Conservation (phyloP, 2,888 invertebrate species). For the Tipula confusa region DNA sequence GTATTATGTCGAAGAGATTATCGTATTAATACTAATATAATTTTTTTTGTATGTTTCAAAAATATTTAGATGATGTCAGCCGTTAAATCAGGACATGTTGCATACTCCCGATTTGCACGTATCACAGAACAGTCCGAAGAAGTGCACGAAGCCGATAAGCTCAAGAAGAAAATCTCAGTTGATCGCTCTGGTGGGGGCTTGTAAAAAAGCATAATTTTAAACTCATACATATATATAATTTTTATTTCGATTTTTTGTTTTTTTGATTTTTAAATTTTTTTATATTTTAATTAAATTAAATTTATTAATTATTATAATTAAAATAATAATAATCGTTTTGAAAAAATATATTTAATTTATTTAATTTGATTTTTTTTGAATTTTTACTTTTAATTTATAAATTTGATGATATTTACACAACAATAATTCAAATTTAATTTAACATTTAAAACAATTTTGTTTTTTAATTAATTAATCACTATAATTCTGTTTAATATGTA, state of each 20-base stretch:
- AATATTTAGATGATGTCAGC: slow-evolving; percentile 96
- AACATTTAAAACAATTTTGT: no score
- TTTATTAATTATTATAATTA: neutral
- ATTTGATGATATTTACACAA: neutral
- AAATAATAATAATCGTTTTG: neutral
- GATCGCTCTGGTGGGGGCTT: slow-evolving; percentile 95
- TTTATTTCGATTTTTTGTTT: neutral
- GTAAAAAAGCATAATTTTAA: slow-evolving; percentile 51
- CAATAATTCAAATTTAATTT: neutral
- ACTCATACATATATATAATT: neutral
- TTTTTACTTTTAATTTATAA: neutral
- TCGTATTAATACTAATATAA: neutral
- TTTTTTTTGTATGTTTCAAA: slow-evolving; percentile 29
- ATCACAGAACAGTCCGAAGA: slow-evolving; percentile 91
- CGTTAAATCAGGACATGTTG: slow-evolving; percentile 91
- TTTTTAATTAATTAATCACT: neutral
- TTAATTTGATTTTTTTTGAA: neutral
- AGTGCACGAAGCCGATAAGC: slow-evolving; percentile 68
- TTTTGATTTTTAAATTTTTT: neutral
- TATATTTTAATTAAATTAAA: neutral
- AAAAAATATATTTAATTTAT: neutral
- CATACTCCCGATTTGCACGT: slow-evolving; percentile 91
- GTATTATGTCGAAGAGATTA: neutral
- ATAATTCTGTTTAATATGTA: neutral
- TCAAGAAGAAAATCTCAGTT: slow-evolving; percentile 78